phyloP scores from a whole-genome alignment of 2,888 invertebrate species.

The Mallateleia sp. region DNA sequence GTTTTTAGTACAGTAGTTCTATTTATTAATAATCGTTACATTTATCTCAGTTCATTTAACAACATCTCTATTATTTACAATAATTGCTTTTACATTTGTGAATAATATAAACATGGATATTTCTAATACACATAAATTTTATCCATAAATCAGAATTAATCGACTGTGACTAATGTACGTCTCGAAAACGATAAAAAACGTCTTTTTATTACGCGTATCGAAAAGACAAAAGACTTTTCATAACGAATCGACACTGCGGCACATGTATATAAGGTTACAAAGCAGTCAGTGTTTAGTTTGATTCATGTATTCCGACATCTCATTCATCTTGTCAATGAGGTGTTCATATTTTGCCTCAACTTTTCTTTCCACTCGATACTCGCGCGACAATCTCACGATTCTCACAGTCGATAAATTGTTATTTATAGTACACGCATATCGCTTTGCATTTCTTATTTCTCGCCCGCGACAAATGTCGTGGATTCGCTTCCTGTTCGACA shows the following conservation, averaged over 20 bases:
- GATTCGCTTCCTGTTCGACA: slow-evolving; percentile 52
- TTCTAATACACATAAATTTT: not conserved
- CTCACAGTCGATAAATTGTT: slow-evolving; percentile 72
- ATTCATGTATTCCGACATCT: slow-evolving; percentile 48
- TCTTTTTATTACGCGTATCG: slow-evolving; percentile 34
- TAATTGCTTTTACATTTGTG: no score
- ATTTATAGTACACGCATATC: slow-evolving; percentile 65
- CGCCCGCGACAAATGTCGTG: slow-evolving; percentile 62
- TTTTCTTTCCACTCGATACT: slow-evolving; percentile 52
- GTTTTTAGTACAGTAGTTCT: no score
- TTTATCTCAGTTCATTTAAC: no score
- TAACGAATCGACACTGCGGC: slow-evolving; percentile 2
- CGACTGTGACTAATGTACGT: slow-evolving; percentile 7
- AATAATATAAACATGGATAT: not conserved
- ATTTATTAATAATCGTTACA: no score
- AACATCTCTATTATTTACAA: no score
- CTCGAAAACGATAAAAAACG: slow-evolving; percentile 18
- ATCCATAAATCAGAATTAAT: slow-evolving; percentile 17
- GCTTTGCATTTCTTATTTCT: slow-evolving; percentile 49
- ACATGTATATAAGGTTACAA: slow-evolving; percentile 36
- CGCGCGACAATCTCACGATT: slow-evolving; percentile 39
- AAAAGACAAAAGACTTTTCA: slow-evolving; percentile 46
- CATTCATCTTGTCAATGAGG: slow-evolving; percentile 68
- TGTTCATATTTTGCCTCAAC: slow-evolving; percentile 59
- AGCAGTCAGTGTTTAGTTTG: slow-evolving; percentile 48